A percentile compares a stretch with the other conserved stretches of the same genome.
Conservation (phyloP, 2,888 invertebrate genomes). For the Dryobotodes eremita region DNA sequence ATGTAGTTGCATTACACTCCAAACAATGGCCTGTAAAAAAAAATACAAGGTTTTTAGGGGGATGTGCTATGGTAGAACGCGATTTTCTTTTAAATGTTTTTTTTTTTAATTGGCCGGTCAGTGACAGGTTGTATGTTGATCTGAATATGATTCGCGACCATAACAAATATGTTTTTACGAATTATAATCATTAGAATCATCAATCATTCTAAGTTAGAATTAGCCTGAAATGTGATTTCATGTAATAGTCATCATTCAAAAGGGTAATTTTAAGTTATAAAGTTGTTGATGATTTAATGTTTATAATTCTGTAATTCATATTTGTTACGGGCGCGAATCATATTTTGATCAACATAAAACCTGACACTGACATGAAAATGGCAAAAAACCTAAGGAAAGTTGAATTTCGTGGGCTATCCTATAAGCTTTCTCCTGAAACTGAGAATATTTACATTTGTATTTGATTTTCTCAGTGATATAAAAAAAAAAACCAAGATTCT, state of each 20-base stretch:
- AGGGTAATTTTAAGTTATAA: neutral
- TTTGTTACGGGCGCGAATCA: neutral
- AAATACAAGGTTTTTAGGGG: neutral
- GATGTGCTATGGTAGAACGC: neutral
- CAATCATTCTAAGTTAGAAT: neutral
- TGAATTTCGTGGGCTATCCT: neutral
- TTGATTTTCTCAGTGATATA: neutral
- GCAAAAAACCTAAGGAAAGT: neutral
- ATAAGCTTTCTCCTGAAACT: neutral
- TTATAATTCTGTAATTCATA: neutral
- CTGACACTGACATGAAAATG: neutral
- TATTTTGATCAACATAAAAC: neutral
- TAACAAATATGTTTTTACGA: neutral
- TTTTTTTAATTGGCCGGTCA: neutral
- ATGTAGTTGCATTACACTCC: slow-evolving; percentile 79
- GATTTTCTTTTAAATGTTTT: too few species aligned
- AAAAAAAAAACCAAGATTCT: neutral
- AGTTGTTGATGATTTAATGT: neutral
- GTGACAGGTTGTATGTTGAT: neutral
- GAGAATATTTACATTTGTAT: neutral
- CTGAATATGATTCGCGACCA: neutral
- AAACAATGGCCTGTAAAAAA: slow-evolving; percentile 79
- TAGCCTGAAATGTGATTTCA: neutral
- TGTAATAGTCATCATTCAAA: neutral
- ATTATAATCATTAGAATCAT: neutral